Percentiles rank a stretch among this genome's conserved stretches.
These are phyloP conservation scores for Apis dorsata DNA, from an alignment of 1,140 invertebrate genomes.

Conservation along the genomic window DNA sequence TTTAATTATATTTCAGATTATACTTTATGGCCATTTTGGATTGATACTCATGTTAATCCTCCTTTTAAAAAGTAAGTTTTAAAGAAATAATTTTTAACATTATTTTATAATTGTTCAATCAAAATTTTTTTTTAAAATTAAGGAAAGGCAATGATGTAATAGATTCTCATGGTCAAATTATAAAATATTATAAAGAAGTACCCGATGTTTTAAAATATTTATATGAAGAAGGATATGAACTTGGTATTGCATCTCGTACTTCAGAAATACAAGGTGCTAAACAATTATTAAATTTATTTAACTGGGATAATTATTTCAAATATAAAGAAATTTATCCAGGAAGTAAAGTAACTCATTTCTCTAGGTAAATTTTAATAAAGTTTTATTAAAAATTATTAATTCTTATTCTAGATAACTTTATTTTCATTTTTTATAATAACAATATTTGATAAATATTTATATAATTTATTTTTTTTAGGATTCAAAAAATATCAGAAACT, in stretches of 20 bases:
- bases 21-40: slow-evolving; percentile 89
- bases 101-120: slow-evolving; percentile 16
- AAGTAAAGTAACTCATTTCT: slow-evolving; percentile 85
- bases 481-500: slow-evolving; percentile 81
- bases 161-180: slow-evolving; percentile 79
- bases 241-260: slow-evolving; percentile 86
- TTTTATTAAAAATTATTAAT: slow-evolving; percentile 1
- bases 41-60: slow-evolving; percentile 86
- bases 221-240: slow-evolving; percentile 80
- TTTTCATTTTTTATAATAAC: slow-evolving; percentile 26
- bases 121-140: slow-evolving; percentile 45
- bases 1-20: slow-evolving; percentile 83
- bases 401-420: slow-evolving; percentile 1
- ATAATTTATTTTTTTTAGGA: slow-evolving; percentile 76
- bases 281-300: slow-evolving; percentile 84
- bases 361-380: slow-evolving; percentile 80
- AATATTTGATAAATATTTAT: neutral
- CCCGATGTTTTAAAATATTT: slow-evolving; percentile 83
- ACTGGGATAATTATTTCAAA: slow-evolving; percentile 86
- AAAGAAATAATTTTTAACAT: slow-evolving; percentile 4
- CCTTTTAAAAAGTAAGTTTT: slow-evolving; percentile 80
- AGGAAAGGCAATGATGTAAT: slow-evolving; percentile 80
- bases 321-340: slow-evolving; percentile 90
- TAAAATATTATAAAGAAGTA: slow-evolving; percentile 83
- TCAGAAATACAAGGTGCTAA: slow-evolving; percentile 84